phyloP scores from a whole-genome alignment of 1,140 invertebrate species.

The Mamestra configurata region DNA sequence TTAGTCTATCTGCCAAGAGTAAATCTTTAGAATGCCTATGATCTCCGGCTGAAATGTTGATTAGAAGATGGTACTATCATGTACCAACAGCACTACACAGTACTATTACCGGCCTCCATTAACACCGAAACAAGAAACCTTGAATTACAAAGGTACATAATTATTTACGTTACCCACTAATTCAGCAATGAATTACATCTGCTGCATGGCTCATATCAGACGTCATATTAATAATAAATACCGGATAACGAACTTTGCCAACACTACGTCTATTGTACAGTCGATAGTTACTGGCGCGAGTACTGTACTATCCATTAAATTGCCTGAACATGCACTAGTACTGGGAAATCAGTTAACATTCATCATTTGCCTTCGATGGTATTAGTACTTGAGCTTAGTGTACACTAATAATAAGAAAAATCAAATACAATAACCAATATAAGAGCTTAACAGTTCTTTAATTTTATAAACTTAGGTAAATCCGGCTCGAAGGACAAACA shows the following conservation, averaged over 20 bases:
- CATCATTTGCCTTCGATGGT: not conserved
- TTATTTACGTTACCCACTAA: slow-evolving; percentile 30
- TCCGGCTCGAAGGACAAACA: not conserved
- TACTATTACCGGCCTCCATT: not conserved
- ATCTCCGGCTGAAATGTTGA: no score
- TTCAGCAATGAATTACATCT: slow-evolving; percentile 32
- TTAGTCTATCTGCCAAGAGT: no score
- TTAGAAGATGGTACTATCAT: not conserved
- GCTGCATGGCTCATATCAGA: slow-evolving; percentile 31
- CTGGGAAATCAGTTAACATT: slow-evolving; percentile 10
- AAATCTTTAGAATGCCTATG: no score
- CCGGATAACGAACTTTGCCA: slow-evolving; percentile 38
- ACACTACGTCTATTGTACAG: not conserved
- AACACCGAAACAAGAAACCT: slow-evolving; percentile 1
- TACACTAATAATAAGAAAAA: not conserved
- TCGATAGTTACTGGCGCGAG: slow-evolving; percentile 2
- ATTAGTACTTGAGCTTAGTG: not conserved
- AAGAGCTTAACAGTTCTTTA: no score
- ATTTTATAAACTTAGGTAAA: not conserved
- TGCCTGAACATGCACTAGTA: not conserved
- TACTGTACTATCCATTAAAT: not conserved
- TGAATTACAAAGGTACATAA: slow-evolving; percentile 1
- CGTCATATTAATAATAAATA: slow-evolving; percentile 35
- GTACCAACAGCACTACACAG: not conserved
- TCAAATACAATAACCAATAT: no score